These are phyloP conservation scores for Bostrychus sinensis DNA, from an alignment of 2,113 vertebrate species.

Conservation along the genomic window DNA sequence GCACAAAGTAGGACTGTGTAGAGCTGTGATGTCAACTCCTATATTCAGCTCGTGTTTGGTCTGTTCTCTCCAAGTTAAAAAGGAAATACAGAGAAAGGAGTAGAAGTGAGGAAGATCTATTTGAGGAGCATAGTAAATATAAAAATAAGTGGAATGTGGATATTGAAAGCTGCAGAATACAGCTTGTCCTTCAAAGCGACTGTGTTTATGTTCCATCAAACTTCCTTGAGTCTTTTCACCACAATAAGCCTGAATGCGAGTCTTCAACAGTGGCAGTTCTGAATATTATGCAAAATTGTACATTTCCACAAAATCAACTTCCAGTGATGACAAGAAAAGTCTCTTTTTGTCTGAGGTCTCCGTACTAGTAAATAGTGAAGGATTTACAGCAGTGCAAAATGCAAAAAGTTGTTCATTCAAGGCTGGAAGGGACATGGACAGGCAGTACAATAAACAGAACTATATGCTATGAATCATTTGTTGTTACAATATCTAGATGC, in stretches of 20 bases:
- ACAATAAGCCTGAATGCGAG: background rate
- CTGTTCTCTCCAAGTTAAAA: conserved; percentile 5
- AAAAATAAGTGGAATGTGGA: conserved; percentile 1
- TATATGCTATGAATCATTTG: too few species aligned
- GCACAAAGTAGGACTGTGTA: background rate
- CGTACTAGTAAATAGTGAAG: too few species aligned
- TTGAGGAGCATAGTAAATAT: background rate
- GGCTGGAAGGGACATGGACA: too few species aligned
- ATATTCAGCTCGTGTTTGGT: conserved; percentile 4
- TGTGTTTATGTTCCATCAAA: conserved; percentile 17
- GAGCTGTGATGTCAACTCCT: conserved; percentile 16
- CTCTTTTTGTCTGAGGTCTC: background rate
- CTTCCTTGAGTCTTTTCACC: conserved; percentile 7
- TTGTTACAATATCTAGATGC: too few species aligned
- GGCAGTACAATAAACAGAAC: too few species aligned
- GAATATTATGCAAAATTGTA: background rate
- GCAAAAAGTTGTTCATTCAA: background rate
- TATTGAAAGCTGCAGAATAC: background rate
- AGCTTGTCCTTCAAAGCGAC: conserved; percentile 35
- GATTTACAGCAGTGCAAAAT: background rate
- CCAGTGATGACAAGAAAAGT: conserved; percentile 16
- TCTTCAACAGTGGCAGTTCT: background rate
- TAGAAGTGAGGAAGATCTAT: background rate
- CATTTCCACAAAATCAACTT: too few species aligned
- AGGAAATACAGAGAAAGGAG: background rate